A percentile compares a stretch with the other conserved stretches of the same genome.
Evolutionary conservation across 2,888 invertebrate genomes (phyloP).

Genomic region (Megaustenia siamemsis): DNA sequence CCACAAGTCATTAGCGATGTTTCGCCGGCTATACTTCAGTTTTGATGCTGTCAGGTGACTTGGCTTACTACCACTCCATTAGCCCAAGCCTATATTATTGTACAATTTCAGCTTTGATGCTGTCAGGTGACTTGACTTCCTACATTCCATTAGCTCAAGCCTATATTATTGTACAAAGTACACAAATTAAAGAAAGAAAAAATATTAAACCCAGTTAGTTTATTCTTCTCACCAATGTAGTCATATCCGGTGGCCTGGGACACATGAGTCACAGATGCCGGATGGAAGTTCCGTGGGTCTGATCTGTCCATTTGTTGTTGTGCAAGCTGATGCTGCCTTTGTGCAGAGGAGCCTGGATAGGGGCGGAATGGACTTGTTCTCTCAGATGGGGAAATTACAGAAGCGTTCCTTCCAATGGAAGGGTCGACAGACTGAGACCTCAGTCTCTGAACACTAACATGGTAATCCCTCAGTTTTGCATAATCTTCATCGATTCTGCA

Average conservation of each 20-base stretch:
- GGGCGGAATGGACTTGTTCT: constrained; percentile 37
- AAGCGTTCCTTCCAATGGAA: constrained; percentile 15
- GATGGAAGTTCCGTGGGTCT: constrained; percentile 45
- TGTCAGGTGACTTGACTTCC: too few relatives aligned
- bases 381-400: constrained; percentile 16
- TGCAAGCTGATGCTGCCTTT: constrained; percentile 1
- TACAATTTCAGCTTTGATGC: too few relatives aligned
- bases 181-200: background rate
- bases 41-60: too few relatives aligned
- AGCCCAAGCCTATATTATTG: too few relatives aligned
- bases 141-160: too few relatives aligned
- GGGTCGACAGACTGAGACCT: constrained; percentile 57
- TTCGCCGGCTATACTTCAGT: too few relatives aligned
- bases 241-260: constrained; percentile 20
- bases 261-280: constrained; percentile 9
- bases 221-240: constrained; percentile 21
- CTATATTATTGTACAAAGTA: too few relatives aligned
- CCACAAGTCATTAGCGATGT: too few relatives aligned
- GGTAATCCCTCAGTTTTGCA: constrained; percentile 77
- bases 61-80: too few relatives aligned
- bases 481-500: constrained; percentile 81
- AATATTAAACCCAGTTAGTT: too few relatives aligned
- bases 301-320: constrained; percentile 27
- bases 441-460: constrained; percentile 59
- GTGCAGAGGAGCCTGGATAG: constrained; percentile 20